Evolutionary conservation across 2,113 vertebrate genomes (phyloP), one percentile per base, ranked within the genome.

Genomic region (Balaeniceps rex): DNA sequence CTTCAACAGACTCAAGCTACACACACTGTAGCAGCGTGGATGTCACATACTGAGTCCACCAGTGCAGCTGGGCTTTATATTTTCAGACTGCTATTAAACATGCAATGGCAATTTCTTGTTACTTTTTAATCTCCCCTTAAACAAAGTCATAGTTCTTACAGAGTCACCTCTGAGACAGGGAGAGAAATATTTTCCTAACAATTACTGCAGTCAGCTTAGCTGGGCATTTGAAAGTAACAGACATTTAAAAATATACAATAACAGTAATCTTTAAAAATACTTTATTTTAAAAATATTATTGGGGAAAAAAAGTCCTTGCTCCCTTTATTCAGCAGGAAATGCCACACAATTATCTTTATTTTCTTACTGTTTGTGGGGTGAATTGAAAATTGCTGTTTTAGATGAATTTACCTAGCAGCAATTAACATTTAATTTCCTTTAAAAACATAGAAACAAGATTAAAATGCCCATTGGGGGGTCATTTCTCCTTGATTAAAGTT

Each of bases 351-450:
- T 95, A 96, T 51, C 58, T 94, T 77, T 95, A 71, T 97, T 97
- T 97, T 97, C 97, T 97, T 96, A 90, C 88, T 97, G 97, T 94
- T 96, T 95, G 81, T 70, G 58, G 47, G 51, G 70, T 71, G 89
- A 96, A 91, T 91, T 96, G 94, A 93, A 97, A 94, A 93, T 93
- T 3, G 10, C 57, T 88, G 55, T 12, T 97, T 88, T 58, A 76
- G 55, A 94, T 94, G 24, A 88, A 90, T 93, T 96, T 81, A 79
- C 93, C 66, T 70, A 90, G 80, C 55, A 38, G 91, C 75, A 94
- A 97, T 97, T 96, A 95, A 98, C 14, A 82, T 91, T 95, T 97
- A 95, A 63, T 98, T 95, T 94, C 93, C 92, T 86, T 70, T 87
- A 89, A 95, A 95, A 97, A 95, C 23, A 97, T 12, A 95, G 93